These are phyloP conservation scores for Chlamydotis undulata DNA, from an alignment of 2,113 vertebrate species.

Conservation along the genomic window DNA sequence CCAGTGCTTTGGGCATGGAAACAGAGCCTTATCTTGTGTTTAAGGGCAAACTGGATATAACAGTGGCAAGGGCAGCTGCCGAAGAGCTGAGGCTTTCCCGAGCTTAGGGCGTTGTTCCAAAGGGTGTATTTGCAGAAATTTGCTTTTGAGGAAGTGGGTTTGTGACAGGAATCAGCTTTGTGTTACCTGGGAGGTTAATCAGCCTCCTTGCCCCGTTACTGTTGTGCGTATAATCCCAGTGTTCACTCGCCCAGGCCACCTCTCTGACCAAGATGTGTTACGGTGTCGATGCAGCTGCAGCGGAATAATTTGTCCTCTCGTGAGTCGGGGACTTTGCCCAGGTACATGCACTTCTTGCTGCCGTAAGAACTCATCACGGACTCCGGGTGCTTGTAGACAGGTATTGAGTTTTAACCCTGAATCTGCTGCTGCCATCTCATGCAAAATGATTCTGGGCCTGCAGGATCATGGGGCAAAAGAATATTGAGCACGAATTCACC, in stretches of 20 bases:
- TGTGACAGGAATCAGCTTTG: neutral
- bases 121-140: neutral
- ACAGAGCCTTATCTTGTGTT: neutral
- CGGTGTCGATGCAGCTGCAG: neutral
- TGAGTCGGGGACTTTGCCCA: neutral
- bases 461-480: neutral
- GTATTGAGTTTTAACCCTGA: neutral
- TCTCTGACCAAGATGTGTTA: neutral
- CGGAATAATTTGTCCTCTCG: neutral
- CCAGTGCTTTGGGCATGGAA: neutral
- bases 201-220: neutral
- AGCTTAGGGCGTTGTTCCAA: neutral
- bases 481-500: neutral
- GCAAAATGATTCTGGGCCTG: neutral
- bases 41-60: neutral
- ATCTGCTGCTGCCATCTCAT: neutral
- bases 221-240: neutral
- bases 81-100: neutral
- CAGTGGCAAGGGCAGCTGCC: neutral
- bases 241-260: neutral
- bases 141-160: neutral
- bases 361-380: neutral
- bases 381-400: neutral
- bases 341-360: accelerated
- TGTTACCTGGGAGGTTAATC: neutral